Percentiles rank a stretch among this genome's conserved stretches.
Conservation (phyloP, 1,140 invertebrate genomes). For the Drosophila ambigua region DNA sequence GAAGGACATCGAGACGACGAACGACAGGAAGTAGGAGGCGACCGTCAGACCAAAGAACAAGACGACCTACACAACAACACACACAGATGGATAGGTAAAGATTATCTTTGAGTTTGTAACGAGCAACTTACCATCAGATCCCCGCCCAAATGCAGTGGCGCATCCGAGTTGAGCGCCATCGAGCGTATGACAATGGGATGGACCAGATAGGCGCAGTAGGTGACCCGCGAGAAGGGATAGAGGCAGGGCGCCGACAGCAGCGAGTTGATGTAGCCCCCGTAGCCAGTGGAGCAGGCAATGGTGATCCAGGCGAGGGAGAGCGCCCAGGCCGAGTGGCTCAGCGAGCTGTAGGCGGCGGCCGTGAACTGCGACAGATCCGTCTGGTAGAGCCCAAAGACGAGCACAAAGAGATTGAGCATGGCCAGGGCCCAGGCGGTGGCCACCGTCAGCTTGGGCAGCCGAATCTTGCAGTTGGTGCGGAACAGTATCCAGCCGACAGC, state of each 20-base stretch:
- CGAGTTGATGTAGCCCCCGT: conserved; percentile 91
- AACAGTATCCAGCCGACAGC: conserved; percentile 92
- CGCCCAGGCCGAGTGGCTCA: conserved; percentile 94
- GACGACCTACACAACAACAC: conserved; percentile 86
- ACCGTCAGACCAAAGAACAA: conserved; percentile 91
- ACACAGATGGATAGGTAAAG: neutral
- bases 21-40: conserved; percentile 90
- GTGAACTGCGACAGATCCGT: conserved; percentile 87
- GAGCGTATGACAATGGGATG: conserved; percentile 91
- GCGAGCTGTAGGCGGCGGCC: conserved; percentile 91
- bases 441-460: conserved; percentile 89
- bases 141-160: conserved; percentile 91
- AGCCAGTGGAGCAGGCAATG: conserved; percentile 93
- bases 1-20: conserved; percentile 90
- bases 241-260: conserved; percentile 90
- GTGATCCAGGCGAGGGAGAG: conserved; percentile 93
- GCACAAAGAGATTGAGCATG: conserved; percentile 86
- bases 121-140: conserved; percentile 87
- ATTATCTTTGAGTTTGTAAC: too few species aligned
- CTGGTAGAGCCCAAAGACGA: conserved; percentile 91
- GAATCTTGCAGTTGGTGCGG: conserved; percentile 91
- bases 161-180: conserved; percentile 90
- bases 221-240: conserved; percentile 93
- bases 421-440: conserved; percentile 89
- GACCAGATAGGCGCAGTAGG: conserved; percentile 92